Conservation (phyloP, 1,140 invertebrate species). For the Drosophila dunni region DNA sequence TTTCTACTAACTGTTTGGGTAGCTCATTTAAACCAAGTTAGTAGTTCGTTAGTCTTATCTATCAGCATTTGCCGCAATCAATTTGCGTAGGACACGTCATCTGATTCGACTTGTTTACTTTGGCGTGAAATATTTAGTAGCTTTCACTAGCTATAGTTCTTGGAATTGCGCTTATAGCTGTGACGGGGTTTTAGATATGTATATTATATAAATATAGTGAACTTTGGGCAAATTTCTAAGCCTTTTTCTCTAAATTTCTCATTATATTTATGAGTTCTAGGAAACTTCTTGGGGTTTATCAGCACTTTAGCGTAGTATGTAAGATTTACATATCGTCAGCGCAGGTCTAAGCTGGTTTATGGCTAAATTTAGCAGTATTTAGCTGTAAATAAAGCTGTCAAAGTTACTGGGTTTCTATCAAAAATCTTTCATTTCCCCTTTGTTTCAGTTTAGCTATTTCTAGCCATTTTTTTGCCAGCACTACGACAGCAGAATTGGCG, state of each 20-base stretch:
- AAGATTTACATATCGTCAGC: no score
- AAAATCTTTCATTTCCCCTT: no score
- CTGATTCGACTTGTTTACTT: constrained; percentile 19
- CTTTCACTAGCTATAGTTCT: not conserved
- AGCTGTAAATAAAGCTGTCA: no score
- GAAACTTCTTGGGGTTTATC: constrained; percentile 42
- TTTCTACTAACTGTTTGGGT: constrained; percentile 3
- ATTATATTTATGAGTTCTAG: constrained; percentile 7
- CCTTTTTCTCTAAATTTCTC: not conserved
- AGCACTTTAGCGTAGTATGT: not conserved
- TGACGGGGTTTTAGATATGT: not conserved
- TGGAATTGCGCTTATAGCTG: not conserved
- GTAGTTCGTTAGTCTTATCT: constrained; percentile 8
- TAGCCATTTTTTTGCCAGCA: no score
- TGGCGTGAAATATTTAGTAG: constrained; percentile 1
- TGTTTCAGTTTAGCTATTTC: no score
- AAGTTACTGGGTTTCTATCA: no score
- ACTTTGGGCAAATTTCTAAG: no score
- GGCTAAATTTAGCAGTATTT: no score
- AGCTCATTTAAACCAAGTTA: not conserved
- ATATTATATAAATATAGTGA: not conserved
- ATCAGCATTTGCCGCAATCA: constrained; percentile 9
- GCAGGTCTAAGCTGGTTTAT: no score
- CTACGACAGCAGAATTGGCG: not conserved
- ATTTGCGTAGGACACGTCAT: constrained; percentile 16